Base-by-base conservation (phyloP, 1,140 invertebrate species). In the Cydia strobilella region DNA sequence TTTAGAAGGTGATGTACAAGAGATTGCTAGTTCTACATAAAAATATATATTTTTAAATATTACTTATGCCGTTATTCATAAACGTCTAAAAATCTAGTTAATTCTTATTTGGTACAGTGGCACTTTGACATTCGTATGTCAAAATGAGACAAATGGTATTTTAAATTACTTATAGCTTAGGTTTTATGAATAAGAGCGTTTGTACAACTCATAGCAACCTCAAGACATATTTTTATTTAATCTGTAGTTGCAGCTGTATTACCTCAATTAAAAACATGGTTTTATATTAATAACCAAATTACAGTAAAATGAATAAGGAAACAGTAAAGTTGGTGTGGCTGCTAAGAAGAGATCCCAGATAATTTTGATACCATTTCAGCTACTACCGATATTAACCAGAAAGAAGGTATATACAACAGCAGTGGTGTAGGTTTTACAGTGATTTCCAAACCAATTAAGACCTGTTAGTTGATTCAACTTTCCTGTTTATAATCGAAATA, bases 291-390 rank as follows among this genome's bases (percentile, higher is more conserved):
- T 35, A 35, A 69, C 65, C 54, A 69, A 69, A 69, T 69, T 69
- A 69, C 76, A 81, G 78, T 78, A 84, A 80, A 80, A 85, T 79
- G 74, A 76, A 77, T 81, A 77, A 76, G 84, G 74, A 80, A 82
- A 84, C 85, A 86, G 83, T 82, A 86, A 84, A 84, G 82, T 82
- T 78, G 80, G 78, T 75, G 39, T 72, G 7, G 65, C 65, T 15
- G 31, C 63, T 69, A 69, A 35, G 15, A 31, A 69, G 31, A 18
- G 9, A 18, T 31, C 65, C 65, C 65, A 69, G n/a, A n/a, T 35
- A 42, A 69, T 35, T 69, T 69, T 69, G 10, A 18, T 39, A 10
- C 65, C 27, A 31, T n/a, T 39, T 39, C 20, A 35, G n/a, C 65
- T 0, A 69, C 31, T 69, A 69, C 27, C 7, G 1, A 18, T 35